Percentiles rank a stretch among this genome's conserved stretches.
Conservation (phyloP, 2,888 invertebrate genomes). For the Trachelus troglodyta region DNA sequence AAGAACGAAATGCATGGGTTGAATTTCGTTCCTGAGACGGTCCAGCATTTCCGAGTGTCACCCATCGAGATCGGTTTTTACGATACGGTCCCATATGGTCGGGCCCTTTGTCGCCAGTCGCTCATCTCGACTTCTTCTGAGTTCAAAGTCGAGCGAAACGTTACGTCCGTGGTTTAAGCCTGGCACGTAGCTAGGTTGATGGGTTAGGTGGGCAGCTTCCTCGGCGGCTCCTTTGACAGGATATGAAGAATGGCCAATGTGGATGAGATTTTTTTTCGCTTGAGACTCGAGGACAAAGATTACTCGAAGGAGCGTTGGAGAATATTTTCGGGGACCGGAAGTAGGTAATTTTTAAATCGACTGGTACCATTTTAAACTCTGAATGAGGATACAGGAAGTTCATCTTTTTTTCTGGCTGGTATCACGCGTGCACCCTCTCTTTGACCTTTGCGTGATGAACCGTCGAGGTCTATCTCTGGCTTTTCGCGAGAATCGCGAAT, state of each 20-base stretch:
- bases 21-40: not conserved
- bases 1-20: not conserved
- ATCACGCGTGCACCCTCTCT: not conserved
- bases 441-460: not conserved
- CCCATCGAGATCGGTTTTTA: conserved; percentile 50
- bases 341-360: not conserved
- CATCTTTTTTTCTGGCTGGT: not conserved
- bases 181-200: conserved; percentile 40
- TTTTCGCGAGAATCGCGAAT: not conserved
- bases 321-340: not conserved
- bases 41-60: conserved; percentile 36
- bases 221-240: conserved; percentile 26
- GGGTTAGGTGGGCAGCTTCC: conserved; percentile 19
- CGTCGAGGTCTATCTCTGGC: not conserved
- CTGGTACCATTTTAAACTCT: not conserved
- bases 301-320: not conserved
- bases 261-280: not conserved
- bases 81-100: conserved; percentile 42
- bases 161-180: conserved; percentile 32
- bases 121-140: not conserved
- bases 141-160: conserved; percentile 29
- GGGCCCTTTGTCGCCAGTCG: conserved; percentile 35
- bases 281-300: not conserved
- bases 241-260: not conserved
- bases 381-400: not conserved